phyloP scores from a whole-genome alignment of 2,797 vertebrate genomes.

The Trichosurus vulpecula region DNA sequence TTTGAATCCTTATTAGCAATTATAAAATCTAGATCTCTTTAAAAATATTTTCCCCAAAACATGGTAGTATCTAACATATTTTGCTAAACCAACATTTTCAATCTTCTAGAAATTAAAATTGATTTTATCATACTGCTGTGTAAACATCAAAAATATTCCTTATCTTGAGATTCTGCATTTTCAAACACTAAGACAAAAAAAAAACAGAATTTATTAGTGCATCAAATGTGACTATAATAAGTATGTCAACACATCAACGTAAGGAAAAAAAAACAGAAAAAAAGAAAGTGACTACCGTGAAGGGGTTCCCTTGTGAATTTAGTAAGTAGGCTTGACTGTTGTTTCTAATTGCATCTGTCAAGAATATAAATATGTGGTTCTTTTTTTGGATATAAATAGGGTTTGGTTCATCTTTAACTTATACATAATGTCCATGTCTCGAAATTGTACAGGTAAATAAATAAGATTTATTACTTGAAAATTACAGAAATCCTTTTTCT shows the following conservation, averaged over 20 bases:
- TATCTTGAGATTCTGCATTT: background rate
- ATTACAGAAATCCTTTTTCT: background rate
- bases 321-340: background rate
- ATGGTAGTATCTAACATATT: background rate
- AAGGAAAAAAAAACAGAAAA: background rate
- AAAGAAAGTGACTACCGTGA: background rate
- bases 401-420: background rate
- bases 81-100: background rate
- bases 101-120: background rate
- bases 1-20: background rate
- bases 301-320: background rate
- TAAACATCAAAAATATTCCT: background rate
- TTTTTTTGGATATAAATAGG: background rate
- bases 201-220: background rate
- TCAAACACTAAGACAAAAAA: background rate
- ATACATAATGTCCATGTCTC: background rate
- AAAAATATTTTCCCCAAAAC: background rate
- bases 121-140: background rate
- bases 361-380: background rate
- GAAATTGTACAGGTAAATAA: background rate
- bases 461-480: background rate
- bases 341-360: background rate
- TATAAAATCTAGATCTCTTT: background rate
- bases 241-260: background rate
- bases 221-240: background rate